These are phyloP conservation scores for Drosophila gunungcola DNA, from an alignment of 1,140 invertebrate genomes.

Conservation along the genomic window DNA sequence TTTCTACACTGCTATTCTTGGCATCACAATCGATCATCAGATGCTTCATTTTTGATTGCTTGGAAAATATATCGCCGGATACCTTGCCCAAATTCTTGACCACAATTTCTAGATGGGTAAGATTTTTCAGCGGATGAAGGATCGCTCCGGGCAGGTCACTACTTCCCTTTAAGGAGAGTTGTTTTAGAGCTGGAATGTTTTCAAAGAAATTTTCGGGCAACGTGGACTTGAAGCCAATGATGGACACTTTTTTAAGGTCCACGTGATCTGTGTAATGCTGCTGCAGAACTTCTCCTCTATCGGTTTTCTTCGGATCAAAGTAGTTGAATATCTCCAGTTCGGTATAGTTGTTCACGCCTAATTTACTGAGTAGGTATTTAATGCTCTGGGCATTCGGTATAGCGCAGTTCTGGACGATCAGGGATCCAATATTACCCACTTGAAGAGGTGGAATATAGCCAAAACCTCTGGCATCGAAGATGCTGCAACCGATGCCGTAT, in stretches of 20 bases:
- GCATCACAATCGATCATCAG: slow-evolving; percentile 63
- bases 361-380: slow-evolving; percentile 39
- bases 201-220: slow-evolving; percentile 53
- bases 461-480: slow-evolving; percentile 63
- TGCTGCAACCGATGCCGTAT: slow-evolving; percentile 54
- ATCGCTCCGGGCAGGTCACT: slow-evolving; percentile 57
- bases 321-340: slow-evolving; percentile 59
- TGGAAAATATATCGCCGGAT: slow-evolving; percentile 62
- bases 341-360: slow-evolving; percentile 65
- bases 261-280: slow-evolving; percentile 63
- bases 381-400: slow-evolving; percentile 56
- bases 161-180: slow-evolving; percentile 53
- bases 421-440: slow-evolving; percentile 42
- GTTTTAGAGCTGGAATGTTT: slow-evolving; percentile 45
- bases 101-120: slow-evolving; percentile 52
- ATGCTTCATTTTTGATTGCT: slow-evolving; percentile 44
- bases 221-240: slow-evolving; percentile 57
- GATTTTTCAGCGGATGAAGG: slow-evolving; percentile 48
- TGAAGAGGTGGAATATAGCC: slow-evolving; percentile 58
- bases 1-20: slow-evolving; percentile 69
- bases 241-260: slow-evolving; percentile 34
- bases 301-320: slow-evolving; percentile 61
- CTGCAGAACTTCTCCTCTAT: slow-evolving; percentile 58
- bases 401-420: slow-evolving; percentile 63
- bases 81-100: slow-evolving; percentile 61